Conservation (phyloP, 2,113 vertebrate genomes). For the Phaethon lepturus region DNA sequence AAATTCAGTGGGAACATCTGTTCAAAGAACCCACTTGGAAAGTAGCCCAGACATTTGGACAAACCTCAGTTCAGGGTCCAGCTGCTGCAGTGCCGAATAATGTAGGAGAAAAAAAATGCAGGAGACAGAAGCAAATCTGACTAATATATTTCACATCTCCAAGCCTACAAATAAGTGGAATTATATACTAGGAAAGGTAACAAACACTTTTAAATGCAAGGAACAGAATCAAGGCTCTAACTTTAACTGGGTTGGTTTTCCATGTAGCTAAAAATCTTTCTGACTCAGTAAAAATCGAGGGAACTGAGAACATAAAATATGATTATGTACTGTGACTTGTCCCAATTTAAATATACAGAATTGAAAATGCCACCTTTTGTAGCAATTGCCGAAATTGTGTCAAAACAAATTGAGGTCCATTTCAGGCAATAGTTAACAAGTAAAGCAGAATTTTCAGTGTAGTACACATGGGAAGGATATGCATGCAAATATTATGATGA, state of each 20-base stretch:
- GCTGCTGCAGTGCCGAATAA: not conserved
- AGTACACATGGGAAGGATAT: not conserved
- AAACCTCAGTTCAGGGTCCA: constrained; percentile 1
- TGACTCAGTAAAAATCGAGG: not conserved
- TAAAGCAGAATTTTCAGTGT: not conserved
- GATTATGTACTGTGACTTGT: not conserved
- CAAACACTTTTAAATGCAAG: not conserved
- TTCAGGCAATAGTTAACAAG: not conserved
- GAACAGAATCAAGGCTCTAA: not conserved
- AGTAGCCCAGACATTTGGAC: not conserved
- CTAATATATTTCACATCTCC: not conserved
- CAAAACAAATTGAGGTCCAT: not conserved
- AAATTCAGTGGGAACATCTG: constrained; percentile 34
- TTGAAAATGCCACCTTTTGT: not conserved
- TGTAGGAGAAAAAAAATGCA: not conserved
- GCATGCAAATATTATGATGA: not conserved
- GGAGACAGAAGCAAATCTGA: not conserved
- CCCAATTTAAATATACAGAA: not conserved
- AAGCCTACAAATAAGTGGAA: not conserved
- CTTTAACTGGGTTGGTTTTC: not conserved
- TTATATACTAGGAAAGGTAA: not conserved
- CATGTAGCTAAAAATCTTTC: not conserved
- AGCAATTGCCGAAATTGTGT: not conserved
- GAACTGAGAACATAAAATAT: not conserved
- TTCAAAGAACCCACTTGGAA: constrained; percentile 47